Evolutionary conservation across 2,113 vertebrate genomes (phyloP).

Genomic region (Sceloporus undulatus): DNA sequence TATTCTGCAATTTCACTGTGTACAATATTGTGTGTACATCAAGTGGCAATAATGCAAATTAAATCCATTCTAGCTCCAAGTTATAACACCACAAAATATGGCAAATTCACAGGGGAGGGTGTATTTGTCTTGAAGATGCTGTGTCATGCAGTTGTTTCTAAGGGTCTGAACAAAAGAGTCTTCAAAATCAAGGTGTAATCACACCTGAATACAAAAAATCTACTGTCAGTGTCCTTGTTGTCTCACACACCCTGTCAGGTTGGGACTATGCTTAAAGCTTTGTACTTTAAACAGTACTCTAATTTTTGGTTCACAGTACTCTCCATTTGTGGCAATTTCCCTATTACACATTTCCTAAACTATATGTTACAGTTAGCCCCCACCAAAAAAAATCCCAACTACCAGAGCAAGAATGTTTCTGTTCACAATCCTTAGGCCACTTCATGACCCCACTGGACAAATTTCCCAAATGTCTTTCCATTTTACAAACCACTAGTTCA

Average conservation of each 20-base stretch:
- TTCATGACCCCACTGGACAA: constrained; percentile 71
- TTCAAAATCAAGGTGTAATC: neutral
- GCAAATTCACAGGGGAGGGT: too few relatives aligned
- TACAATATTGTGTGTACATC: too few relatives aligned
- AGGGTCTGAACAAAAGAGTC: neutral
- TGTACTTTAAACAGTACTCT: neutral
- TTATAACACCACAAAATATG: too few relatives aligned
- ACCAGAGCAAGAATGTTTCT: constrained; percentile 66
- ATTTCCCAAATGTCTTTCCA: constrained; percentile 78
- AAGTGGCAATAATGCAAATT: too few relatives aligned
- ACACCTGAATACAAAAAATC: neutral
- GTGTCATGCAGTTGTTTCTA: neutral
- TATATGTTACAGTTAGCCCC: neutral
- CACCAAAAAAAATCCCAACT: constrained; percentile 37
- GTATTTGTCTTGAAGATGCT: too few relatives aligned
- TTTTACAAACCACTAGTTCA: constrained; percentile 82
- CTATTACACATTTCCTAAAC: neutral
- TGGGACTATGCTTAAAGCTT: neutral
- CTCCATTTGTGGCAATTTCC: neutral
- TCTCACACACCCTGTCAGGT: neutral
- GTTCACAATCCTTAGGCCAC: constrained; percentile 62
- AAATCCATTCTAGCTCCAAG: too few relatives aligned
- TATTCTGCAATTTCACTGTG: too few relatives aligned
- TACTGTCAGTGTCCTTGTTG: neutral
- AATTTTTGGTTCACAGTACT: constrained; percentile 8